These are phyloP conservation scores for Periophthalmus magnuspinnatus DNA, from an alignment of 2,797 vertebrate genomes.

Conservation along the genomic window DNA sequence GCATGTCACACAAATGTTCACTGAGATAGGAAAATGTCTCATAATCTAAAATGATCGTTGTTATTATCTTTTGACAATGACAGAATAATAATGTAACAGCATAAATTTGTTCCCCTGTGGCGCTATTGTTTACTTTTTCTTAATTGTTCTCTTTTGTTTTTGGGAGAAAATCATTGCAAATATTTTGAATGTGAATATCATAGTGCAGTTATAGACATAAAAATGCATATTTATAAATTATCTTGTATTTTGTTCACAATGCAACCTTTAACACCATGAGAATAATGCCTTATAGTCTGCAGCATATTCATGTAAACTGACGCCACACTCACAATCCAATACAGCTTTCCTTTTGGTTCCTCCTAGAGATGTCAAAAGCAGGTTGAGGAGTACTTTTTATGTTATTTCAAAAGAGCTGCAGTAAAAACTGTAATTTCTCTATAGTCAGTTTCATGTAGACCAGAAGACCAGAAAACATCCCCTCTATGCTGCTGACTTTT, in stretches of 20 bases:
- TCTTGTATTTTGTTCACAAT: too few species aligned
- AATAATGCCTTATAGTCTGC: too few species aligned
- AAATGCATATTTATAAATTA: too few species aligned
- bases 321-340: conserved; percentile 13
- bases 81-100: background rate
- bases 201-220: background rate
- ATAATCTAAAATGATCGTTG: too few species aligned
- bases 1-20: too few species aligned
- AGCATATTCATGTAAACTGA: background rate
- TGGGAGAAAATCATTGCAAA: background rate
- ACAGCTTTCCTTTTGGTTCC: background rate
- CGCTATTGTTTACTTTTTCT: background rate
- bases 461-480: conserved; percentile 3
- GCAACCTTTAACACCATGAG: too few species aligned
- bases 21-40: too few species aligned
- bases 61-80: background rate
- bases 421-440: conserved; percentile 9
- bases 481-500: conserved; percentile 5
- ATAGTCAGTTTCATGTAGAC: conserved; percentile 10
- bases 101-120: background rate
- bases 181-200: background rate
- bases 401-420: background rate
- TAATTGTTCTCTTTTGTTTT: background rate
- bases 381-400: background rate
- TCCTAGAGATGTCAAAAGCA: background rate